Evolutionary conservation across 2,113 vertebrate species (phyloP), one percentile per base, ranked within the genome.

Genomic region (Argyrosomus japonicus): DNA sequence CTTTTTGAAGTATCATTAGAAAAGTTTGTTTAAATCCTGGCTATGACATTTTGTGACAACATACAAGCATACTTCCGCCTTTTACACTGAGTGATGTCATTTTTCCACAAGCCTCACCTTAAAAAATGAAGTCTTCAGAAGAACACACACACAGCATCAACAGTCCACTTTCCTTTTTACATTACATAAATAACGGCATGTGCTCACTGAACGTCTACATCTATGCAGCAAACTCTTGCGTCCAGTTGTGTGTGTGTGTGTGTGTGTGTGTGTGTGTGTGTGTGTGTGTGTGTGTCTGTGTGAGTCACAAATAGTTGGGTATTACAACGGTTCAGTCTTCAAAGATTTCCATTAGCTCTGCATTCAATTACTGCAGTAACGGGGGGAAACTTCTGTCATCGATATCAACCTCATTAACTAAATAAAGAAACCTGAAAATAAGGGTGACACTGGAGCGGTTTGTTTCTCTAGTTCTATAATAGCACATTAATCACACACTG

Each of bases 331-430:
- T 12, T 60, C 17, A 14, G 61, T 27, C 40, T 43, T 67, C 58
- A 29, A 36, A 15, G 70, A 76, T 76, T 79, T 48, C 27, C 48
- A 18, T 89, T 78, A 72, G 27, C 77, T 74, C 36, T 40, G 18
- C 58, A 54, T 27, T 63, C 7, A 23, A 54, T 63, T n/a, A 18
- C 54, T 51, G 62, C 70, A 67, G 53, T 5, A 13, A 29, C 29
- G 53, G 36, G 53, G 64, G 50, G 72, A 36, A 85, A 74, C 51
- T 60, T 63, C 5, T 68, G 56, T 61, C 77, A 61, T 83, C 57
- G 67, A 76, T 75, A 67, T 51, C 60, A 62, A 47, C 64, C 32
- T 51, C 81, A 84, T 78, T 81, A 84, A 75, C 14, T 6, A 21
- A 74, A 80, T 73, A 70, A 81, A 75, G 29, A 54, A 61, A 54